Percentiles rank a stretch among this genome's conserved stretches.
Conservation (phyloP, 2,797 vertebrate genomes). For the Mionectes olivaceus region DNA sequence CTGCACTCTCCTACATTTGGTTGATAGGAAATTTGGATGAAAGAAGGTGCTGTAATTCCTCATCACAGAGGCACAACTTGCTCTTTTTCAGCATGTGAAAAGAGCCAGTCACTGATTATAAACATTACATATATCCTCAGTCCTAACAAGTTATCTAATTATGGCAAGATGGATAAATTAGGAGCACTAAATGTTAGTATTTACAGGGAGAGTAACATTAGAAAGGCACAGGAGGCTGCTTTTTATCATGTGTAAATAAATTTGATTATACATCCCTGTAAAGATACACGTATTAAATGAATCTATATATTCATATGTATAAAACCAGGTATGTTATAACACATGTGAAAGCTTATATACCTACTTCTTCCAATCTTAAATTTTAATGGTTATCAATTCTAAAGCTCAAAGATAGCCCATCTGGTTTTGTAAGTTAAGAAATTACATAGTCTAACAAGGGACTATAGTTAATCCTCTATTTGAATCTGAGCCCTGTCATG, state of each 20-base stretch:
- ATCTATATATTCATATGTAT: neutral
- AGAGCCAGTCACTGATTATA: neutral
- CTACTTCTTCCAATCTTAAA: neutral
- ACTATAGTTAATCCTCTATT: neutral
- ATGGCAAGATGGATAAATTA: neutral
- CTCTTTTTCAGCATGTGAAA: neutral
- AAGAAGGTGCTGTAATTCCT: neutral
- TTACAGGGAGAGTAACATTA: neutral
- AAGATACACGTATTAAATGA: neutral
- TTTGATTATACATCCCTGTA: neutral
- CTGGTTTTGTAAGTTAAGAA: neutral
- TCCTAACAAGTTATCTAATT: neutral
- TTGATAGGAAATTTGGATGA: neutral
- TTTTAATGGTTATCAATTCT: neutral
- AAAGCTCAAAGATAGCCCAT: neutral
- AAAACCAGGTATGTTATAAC: neutral
- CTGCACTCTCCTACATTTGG: rapidly evolving
- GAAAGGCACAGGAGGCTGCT: neutral
- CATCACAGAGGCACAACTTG: neutral
- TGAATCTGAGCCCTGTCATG: neutral
- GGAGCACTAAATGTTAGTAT: neutral
- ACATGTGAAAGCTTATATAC: neutral
- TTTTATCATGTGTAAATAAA: neutral
- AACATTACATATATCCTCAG: neutral
- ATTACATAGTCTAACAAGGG: neutral